Base-by-base conservation (phyloP, 2,888 invertebrate species). In the Caradrina clavipalpis region DNA sequence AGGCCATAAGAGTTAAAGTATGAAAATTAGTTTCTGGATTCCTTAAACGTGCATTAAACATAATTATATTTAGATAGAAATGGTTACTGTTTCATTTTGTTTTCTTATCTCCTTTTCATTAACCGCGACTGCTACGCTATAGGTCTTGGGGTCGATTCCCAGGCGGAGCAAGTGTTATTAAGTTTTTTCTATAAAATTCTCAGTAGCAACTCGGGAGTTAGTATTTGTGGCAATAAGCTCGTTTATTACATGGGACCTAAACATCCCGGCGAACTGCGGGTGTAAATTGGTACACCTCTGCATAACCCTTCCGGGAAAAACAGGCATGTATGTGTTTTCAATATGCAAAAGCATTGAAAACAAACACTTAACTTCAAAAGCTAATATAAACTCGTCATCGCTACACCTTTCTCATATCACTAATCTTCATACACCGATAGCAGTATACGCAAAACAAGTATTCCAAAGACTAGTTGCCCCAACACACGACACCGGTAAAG, bases 381-480 rank as follows among this genome's bases (percentile, higher is more conserved):
- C 3, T 31, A 55, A 68, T 76, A 47, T 49, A 63, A 70, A 55
- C 51, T 45, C 22, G 15, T 55, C 56, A 62, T 19, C 5, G 26
- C 63, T 54, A 57, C 56, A 57, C 63, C 26, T n/a, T 77, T 64
- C 45, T 35, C n/a, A 1, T 69, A 80, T 81, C 55, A 49, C 2
- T 11, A 22, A 56, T 75, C 59, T 80, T 49, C 31, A 56, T 17
- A 57, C 57, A 51, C 62, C 51, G 49, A 66, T 62, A 35, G 35
- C 22, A 56, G 45, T 19, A 54, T n/a, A 35, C 49, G 39, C n/a
- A 35, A 55, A 54, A 55, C 31, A 57, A 10, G 54, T 19, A 75
- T 76, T 65, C 19, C n/a, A 50, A 55, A 45, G 54, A 58, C 47
- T 19, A 65, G 49, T 55, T 56, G 61, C 50, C 55, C 22, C 58